Base-by-base conservation (phyloP, 2,888 invertebrate species). In the Chouioia cunea region DNA sequence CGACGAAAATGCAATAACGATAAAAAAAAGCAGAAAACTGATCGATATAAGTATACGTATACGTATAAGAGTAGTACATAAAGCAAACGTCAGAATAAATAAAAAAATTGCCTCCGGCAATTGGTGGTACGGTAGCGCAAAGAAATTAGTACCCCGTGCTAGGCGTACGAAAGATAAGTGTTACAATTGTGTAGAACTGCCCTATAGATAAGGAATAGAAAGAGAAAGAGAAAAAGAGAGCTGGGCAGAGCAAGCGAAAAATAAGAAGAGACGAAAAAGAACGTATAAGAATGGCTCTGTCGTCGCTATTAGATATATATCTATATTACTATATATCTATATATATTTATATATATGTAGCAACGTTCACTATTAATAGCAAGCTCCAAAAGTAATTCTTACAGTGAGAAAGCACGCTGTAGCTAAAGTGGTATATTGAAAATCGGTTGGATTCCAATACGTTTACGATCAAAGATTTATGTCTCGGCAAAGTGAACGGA, bases 401-500 rank as follows among this genome's bases (percentile, higher is more conserved):
- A 80, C 82, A 47, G 18, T 36, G 36, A 56, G 62, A 46, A 36
- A 77, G 77, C 80, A 81, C 80, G 80, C 79, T 63, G 80, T 75
- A 78, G 80, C 82, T 83, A 84, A 84, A 67, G 59, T 83, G n/a
- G 82, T 83, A 83, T 36, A 80, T 80, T 81, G 80, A 77, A 80
- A 80, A 43, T n/a, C n/a, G 10, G 10, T 36, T 10, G 4, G 36
- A 36, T 36, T n/a, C n/a, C n/a, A n/a, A n/a, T n/a, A n/a, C n/a
- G n/a, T n/a, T n/a, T n/a, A n/a, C n/a, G n/a, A n/a, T n/a, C n/a
- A n/a, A n/a, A n/a, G n/a, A n/a, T n/a, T n/a, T n/a, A n/a, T n/a
- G n/a, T n/a, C 22, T 8, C n/a, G 22, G 10, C 27, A 27, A 14
- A 2, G 3, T 36, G 27, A 14, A n/a, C 36, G 36, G n/a, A 52